Evolutionary conservation across 2,888 invertebrate species (phyloP), one percentile per base, ranked within the genome.

Genomic region (Dysmachus trigonus): DNA sequence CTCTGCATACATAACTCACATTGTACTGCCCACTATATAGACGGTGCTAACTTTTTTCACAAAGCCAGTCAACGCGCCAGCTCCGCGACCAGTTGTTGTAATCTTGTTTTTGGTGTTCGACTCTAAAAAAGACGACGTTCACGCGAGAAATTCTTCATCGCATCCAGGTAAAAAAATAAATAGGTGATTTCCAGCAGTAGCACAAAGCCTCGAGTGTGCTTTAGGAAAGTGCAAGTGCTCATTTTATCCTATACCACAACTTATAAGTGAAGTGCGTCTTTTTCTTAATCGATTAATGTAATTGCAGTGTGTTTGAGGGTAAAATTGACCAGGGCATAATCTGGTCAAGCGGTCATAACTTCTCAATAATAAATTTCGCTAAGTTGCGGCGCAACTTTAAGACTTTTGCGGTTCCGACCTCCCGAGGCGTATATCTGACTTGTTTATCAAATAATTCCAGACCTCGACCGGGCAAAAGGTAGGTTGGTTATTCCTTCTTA

Each of bases 61-160:
- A 81, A 47, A 81, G 81, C 53, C 81, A 81, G 53, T 81, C 53
- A 47, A n/a, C 81, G 31, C 53, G 62, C 81, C 33, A 81, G 53
- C 81, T 18, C 31, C 51, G 73, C 27, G 35, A 47, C 47, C 47
- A 77, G 47, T 77, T 30, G 77, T 77, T 22, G 27, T 47, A 77
- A 77, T 77, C 22, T 77, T 13, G 41, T n/a, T 35, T 47, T 47
- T 10, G n/a, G 33, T 31, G n/a, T 30, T 41, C 76, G 76, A 15
- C 6, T 76, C 18, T n/a, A 33, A 53, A 81, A 35, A 35, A 41
- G 35, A 33, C 30, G 7, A 53, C 30, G 31, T 18, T 53, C n/a
- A 30, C 62, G 33, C 15, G 62, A 62, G 53, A 35, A 62, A 33
- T 73, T 73, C 73, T 33, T 18, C 38, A 41, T 41, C 38, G 38